Conservation (phyloP, 2,888 invertebrate species). For the Agriopis leucophaearia region DNA sequence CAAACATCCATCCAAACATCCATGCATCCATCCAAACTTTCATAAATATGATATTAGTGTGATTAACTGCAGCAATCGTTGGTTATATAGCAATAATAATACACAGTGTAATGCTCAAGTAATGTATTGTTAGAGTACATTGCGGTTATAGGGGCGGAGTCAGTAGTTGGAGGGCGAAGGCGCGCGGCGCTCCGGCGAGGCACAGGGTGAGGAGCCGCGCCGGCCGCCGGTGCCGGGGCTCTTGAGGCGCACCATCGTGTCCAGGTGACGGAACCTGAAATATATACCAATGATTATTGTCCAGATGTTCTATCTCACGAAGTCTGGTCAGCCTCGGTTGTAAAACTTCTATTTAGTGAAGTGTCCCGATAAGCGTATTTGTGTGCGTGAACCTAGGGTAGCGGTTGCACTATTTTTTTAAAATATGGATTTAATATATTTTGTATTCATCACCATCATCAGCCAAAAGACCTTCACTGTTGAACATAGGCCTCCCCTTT, state of each 20-base stretch:
- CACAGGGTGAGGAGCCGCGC: slow-evolving; percentile 90
- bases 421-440: no score
- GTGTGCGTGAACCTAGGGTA: no score
- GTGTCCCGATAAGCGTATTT: no score
- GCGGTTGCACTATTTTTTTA: no score
- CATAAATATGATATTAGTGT: no score
- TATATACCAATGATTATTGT: background rate
- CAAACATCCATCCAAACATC: no score
- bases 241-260: slow-evolving; percentile 93
- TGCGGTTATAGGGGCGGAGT: slow-evolving; percentile 38
- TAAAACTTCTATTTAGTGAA: no score
- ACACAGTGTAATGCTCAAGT: slow-evolving; percentile 57
- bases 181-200: slow-evolving; percentile 88
- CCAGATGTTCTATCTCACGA: background rate
- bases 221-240: slow-evolving; percentile 88
- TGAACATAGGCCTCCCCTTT: no score
- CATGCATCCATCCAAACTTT: no score
- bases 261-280: slow-evolving; percentile 93
- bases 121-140: slow-evolving; percentile 58
- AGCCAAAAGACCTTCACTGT: no score
- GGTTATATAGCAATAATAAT: slow-evolving; percentile 1
- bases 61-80: no score
- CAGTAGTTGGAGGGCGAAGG: slow-evolving; percentile 68
- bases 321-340: background rate
- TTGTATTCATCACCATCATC: no score